A percentile compares a stretch with the other conserved stretches of the same genome.
Conservation (phyloP, 2,888 invertebrate genomes). For the Ophioninae sp. region DNA sequence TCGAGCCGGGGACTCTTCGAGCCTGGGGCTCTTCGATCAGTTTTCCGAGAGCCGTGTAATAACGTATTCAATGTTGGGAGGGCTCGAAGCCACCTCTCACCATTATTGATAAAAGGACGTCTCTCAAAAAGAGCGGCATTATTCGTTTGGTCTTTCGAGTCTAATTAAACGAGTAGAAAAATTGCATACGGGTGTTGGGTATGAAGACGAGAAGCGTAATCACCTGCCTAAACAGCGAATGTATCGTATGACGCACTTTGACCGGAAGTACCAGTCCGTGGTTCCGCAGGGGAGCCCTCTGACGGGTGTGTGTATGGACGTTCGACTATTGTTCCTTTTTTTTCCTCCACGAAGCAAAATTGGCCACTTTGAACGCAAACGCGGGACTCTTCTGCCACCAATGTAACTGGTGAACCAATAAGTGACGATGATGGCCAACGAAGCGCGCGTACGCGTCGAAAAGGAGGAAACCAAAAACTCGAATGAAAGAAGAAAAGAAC, state of each 20-base stretch:
- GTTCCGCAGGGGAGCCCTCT: constrained; percentile 53
- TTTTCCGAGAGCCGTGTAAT: constrained; percentile 24
- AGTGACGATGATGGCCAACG: constrained; percentile 5
- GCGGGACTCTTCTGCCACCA: background rate
- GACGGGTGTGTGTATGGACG: background rate
- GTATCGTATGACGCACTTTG: constrained; percentile 70
- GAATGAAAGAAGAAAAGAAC: constrained; percentile 33
- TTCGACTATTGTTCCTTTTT: constrained; percentile 31
- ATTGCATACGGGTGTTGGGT: constrained; percentile 6
- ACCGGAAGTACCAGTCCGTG: constrained; percentile 67
- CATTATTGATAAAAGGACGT: background rate
- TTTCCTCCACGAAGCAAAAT: constrained; percentile 29
- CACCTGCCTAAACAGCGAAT: constrained; percentile 74
- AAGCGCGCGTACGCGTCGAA: background rate
- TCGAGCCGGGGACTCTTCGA: constrained; percentile 12
- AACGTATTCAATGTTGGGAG: constrained; percentile 38
- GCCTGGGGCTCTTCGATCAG: constrained; percentile 50
- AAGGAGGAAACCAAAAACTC: constrained; percentile 6
- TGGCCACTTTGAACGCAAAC: constrained; percentile 34
- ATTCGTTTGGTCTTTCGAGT: constrained; percentile 58
- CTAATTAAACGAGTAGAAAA: background rate
- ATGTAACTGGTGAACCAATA: constrained; percentile 15
- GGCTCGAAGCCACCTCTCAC: constrained; percentile 16
- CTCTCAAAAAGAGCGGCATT: constrained; percentile 16
- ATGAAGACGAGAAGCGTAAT: constrained; percentile 63